Evolutionary conservation across 2,113 vertebrate species (phyloP), one percentile per base, ranked within the genome.

Genomic region (Oenanthe melanoleuca): DNA sequence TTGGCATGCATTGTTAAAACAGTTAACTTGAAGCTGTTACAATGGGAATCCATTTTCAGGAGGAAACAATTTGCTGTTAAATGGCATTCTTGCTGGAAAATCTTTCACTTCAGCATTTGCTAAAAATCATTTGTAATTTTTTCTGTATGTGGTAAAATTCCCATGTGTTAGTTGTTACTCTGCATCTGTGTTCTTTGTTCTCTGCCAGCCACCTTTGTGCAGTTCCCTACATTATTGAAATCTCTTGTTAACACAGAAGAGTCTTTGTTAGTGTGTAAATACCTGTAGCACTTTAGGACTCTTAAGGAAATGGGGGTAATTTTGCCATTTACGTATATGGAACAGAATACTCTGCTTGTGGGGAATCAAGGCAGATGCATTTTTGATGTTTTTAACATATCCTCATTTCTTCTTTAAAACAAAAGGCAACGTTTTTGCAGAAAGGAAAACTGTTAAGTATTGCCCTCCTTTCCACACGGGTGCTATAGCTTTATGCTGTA

Each of bases 161-260:
- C 42, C 37, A 37, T 80, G 66, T 80, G 42, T 80, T 80, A 89
- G 65, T 83, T 86, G 56, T 63, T 94, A 67, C 28, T 92, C 69
- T 86, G 38, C 80, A 50, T 93, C 66, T 74, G 57, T 34, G 59
- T 73, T 92, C 83, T 96, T 95, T 95, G 60, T 92, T 95, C 78
- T 85, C 52, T 63, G 73, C 37, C 53, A 75, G 57, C 64, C 61
- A 52, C 42, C 70, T 64, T 66, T 74, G 50, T 73, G 77, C 70
- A 19, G 63, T n/a, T 89, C 53, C 44, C 47, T 47, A 11, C 4
- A 0, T 40, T 37, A 69, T 9, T 75, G 57, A 77, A 92, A 63
- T 81, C 8, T 19, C 49, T 67, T 91, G 45, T 88, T 93, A 92
- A 86, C 4, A 12, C 6, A 57, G 55, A 83, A 60, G 52, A 86